phyloP scores from a whole-genome alignment of 2,113 vertebrate species.

The Nyctibius bracteatus region DNA sequence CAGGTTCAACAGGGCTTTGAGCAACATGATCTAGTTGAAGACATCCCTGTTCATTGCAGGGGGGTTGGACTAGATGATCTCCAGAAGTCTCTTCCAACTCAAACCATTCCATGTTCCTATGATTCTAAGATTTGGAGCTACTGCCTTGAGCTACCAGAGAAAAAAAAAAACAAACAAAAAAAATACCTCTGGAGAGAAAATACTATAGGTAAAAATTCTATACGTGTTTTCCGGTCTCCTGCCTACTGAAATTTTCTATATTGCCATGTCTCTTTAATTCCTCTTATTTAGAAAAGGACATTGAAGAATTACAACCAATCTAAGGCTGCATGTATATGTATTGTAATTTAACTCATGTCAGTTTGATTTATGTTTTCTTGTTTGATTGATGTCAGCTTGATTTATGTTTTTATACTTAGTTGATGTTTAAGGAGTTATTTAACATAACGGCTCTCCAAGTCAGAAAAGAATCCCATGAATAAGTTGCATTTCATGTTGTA shows the following conservation, averaged over 20 bases:
- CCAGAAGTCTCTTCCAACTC: neutral
- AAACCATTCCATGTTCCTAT: neutral
- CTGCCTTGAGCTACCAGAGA: neutral
- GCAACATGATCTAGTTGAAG: neutral
- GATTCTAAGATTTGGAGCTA: neutral
- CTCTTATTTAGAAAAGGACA: neutral
- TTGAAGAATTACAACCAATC: neutral
- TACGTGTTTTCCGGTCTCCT: neutral
- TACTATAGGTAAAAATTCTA: neutral
- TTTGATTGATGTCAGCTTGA: neutral
- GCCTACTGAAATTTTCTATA: neutral
- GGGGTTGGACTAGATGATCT: neutral
- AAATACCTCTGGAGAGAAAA: neutral
- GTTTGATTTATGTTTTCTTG: neutral
- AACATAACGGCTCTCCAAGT: neutral
- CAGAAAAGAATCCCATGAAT: neutral
- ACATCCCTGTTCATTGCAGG: neutral
- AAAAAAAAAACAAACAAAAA: neutral
- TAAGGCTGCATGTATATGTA: neutral
- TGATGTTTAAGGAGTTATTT: neutral
- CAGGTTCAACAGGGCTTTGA: rapidly evolving
- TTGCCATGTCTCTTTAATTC: neutral
- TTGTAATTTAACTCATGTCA: neutral
- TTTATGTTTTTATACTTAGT: neutral
- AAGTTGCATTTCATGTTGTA: neutral